Base-by-base conservation (phyloP, 2,888 invertebrate species). In the Chalcis sispes region DNA sequence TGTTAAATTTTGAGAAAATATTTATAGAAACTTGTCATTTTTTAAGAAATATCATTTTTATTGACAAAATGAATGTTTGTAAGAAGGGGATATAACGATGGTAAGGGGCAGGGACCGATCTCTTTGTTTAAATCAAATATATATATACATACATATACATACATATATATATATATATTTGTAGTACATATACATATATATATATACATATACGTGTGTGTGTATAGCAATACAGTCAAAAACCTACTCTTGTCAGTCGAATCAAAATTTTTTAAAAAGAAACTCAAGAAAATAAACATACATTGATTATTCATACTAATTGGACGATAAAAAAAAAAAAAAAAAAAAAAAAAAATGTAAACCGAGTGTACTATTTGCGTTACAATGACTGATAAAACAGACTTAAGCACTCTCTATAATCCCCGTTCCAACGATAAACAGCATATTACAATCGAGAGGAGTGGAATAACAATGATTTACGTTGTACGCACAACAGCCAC, bases 381-480 rank as follows among this genome's bases (percentile, higher is more conserved):
- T 77, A 74, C 58, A 74, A 74, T 69, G 71, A 66, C 54, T 77
- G 64, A 74, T 77, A 77, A 77, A 77, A 77, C 74, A 77, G 71
- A 58, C 59, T 75, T 58, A 48, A 72, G 72, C 77, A 75, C 75
- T 73, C 75, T 77, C 66, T 70, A 76, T 71, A 76, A 77, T 74
- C 79, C 79, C 79, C 79, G 77, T 79, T 79, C 79, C 79, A 79
- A 79, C 79, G 77, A 77, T 77, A 73, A 78, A 78, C 75, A 79
- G 79, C 79, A 72, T 77, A 79, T 79, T 79, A 77, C 74, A 79
- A 67, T 79, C 70, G 76, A 78, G 78, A 78, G 78, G 73, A 78
- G 78, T 77, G 77, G 72, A 79, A 77, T 77, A 79, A 79, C 78
- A 79, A 79, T 79, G 73, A 79, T 79, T 71, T 56, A 77, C 48